These are phyloP conservation scores for Liolophura sinensis DNA, from an alignment of 1,140 invertebrate genomes.

Conservation along the genomic window DNA sequence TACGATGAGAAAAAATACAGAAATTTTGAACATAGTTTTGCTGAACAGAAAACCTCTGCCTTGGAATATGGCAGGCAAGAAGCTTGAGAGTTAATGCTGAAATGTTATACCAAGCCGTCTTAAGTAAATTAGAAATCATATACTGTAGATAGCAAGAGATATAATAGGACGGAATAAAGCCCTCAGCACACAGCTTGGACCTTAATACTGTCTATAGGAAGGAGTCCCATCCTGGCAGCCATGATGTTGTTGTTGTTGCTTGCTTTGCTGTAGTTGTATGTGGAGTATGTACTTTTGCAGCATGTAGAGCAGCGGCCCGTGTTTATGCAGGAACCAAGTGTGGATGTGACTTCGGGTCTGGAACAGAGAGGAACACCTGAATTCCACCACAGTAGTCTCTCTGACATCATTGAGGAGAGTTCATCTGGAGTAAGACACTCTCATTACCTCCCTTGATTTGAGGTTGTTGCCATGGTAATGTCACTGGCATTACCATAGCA, in stretches of 20 bases:
- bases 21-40: too few species aligned
- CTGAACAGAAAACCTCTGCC: too few species aligned
- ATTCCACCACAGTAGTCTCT: conserved; percentile 39
- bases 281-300: conserved; percentile 17
- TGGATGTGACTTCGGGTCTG: conserved; percentile 15
- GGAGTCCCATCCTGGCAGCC: too few species aligned
- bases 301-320: conserved; percentile 72
- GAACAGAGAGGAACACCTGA: conserved; percentile 25
- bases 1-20: too few species aligned
- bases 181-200: too few species aligned
- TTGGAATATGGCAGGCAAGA: too few species aligned
- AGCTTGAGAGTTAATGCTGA: too few species aligned
- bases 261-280: conserved; percentile 13
- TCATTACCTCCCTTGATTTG: conserved; percentile 1
- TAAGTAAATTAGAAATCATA: too few species aligned
- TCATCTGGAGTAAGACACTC: not conserved
- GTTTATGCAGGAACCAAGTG: conserved; percentile 79
- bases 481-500: not conserved
- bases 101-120: too few species aligned
- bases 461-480: not conserved
- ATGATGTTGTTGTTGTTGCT: conserved; percentile 11
- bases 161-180: too few species aligned
- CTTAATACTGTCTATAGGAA: too few species aligned
- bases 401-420: conserved; percentile 53
- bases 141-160: too few species aligned